phyloP scores from a whole-genome alignment of 2,888 invertebrate genomes.

The Polydrusus tereticollis region DNA sequence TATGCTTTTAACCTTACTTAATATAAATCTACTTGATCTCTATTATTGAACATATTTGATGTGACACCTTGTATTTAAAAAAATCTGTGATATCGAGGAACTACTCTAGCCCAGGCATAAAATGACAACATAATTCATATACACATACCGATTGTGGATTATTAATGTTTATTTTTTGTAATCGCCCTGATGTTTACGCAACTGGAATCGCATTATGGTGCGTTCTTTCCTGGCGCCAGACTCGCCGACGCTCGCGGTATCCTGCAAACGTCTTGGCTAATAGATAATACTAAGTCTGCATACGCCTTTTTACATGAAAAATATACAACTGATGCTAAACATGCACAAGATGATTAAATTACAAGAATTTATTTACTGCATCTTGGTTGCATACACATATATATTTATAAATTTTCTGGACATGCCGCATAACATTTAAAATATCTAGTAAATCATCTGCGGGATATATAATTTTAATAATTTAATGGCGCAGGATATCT shows the following conservation, averaged over 20 bases:
- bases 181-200: conserved; percentile 33
- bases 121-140: not conserved
- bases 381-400: not conserved
- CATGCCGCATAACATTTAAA: not conserved
- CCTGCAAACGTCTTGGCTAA: conserved; percentile 17
- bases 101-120: not conserved
- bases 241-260: conserved; percentile 40
- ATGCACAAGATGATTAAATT: conserved; percentile 10
- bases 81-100: not conserved
- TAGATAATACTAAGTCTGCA: conserved; percentile 15
- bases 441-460: not conserved
- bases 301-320: conserved; percentile 9
- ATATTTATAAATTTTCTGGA: not conserved
- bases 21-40: no score
- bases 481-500: not conserved
- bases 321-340: conserved; percentile 10
- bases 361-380: conserved; percentile 4
- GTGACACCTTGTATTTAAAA: not conserved
- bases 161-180: conserved; percentile 37
- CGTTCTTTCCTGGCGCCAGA: conserved; percentile 40
- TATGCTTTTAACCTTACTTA: no score
- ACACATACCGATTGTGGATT: conserved; percentile 11
- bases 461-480: no score
- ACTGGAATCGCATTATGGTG: conserved; percentile 34
- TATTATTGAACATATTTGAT: no score